Percentiles rank a stretch among this genome's conserved stretches.
Evolutionary conservation across 2,797 vertebrate species (phyloP).

Genomic region (Poecilia wingei): DNA sequence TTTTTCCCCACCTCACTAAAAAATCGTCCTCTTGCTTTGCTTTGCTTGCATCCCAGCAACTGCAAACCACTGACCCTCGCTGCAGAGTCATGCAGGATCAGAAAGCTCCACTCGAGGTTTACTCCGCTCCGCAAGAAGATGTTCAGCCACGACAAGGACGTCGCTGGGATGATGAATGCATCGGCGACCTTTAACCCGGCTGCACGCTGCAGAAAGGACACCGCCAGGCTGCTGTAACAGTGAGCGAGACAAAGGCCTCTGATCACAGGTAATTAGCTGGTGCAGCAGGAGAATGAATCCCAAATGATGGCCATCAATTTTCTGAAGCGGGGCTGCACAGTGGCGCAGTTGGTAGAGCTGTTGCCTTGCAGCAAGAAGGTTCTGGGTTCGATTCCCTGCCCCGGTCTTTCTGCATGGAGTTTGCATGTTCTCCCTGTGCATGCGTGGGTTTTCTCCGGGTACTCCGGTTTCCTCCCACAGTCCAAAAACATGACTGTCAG

Average conservation of each 20-base stretch:
- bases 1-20: background rate
- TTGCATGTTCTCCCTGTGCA: no score
- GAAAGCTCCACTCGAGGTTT: background rate
- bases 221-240: slow-evolving; percentile 10
- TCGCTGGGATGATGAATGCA: slow-evolving; percentile 17
- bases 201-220: slow-evolving; percentile 30
- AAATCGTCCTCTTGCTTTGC: background rate
- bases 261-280: slow-evolving; percentile 15
- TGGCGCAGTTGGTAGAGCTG: no score
- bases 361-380: no score
- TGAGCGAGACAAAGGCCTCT: background rate
- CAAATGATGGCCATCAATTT: slow-evolving; percentile 18
- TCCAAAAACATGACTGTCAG: no score
- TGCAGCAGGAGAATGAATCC: slow-evolving; percentile 10
- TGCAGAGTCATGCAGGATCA: background rate
- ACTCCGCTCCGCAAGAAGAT: background rate
- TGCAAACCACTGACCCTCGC: background rate
- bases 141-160: slow-evolving; percentile 15
- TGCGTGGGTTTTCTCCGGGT: no score
- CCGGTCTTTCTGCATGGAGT: no score
- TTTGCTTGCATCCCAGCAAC: background rate
- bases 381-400: no score
- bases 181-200: slow-evolving; percentile 32
- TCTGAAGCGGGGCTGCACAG: background rate
- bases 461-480: no score